Evolutionary conservation across 2,113 vertebrate species (phyloP).

Genomic region (Neolamprologus longior): DNA sequence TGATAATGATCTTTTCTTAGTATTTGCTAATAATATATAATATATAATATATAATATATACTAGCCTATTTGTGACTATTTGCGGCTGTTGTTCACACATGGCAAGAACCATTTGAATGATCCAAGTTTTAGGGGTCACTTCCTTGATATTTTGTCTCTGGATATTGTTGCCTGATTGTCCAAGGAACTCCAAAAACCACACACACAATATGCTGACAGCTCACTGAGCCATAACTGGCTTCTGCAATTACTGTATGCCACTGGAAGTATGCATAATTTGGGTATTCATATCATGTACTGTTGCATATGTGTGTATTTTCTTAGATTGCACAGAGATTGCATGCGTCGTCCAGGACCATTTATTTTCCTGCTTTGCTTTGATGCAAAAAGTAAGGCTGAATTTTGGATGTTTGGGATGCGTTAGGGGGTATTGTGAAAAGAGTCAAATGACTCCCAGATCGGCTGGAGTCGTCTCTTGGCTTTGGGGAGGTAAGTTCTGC

Average conservation of each 20-base stretch:
- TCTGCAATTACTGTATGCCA: slow-evolving; percentile 1
- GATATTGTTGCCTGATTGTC: slow-evolving; percentile 18
- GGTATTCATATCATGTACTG: slow-evolving; percentile 10
- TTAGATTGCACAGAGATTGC: slow-evolving; percentile 37
- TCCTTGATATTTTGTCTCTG: not conserved
- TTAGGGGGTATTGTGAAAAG: not conserved
- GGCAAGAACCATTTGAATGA: not conserved
- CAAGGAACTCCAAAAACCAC: not conserved
- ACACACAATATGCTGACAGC: slow-evolving; percentile 32
- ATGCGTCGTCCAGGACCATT: not conserved
- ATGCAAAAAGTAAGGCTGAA: slow-evolving; percentile 42
- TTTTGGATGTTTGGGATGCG: slow-evolving; percentile 29
- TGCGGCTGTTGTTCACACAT: not conserved
- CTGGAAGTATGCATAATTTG: not conserved
- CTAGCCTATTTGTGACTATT: not conserved
- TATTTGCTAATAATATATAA: not conserved
- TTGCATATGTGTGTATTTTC: not conserved
- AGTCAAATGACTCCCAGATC: slow-evolving; percentile 38
- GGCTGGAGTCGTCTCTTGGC: slow-evolving; percentile 7
- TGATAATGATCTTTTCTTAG: not conserved
- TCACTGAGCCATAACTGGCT: slow-evolving; percentile 14
- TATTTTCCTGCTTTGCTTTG: slow-evolving; percentile 44
- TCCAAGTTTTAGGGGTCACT: slow-evolving; percentile 3
- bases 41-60: slow-evolving; percentile 18
- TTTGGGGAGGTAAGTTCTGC: not conserved